Conservation (phyloP, 2,888 invertebrate species). For the Xanthia icteritia region DNA sequence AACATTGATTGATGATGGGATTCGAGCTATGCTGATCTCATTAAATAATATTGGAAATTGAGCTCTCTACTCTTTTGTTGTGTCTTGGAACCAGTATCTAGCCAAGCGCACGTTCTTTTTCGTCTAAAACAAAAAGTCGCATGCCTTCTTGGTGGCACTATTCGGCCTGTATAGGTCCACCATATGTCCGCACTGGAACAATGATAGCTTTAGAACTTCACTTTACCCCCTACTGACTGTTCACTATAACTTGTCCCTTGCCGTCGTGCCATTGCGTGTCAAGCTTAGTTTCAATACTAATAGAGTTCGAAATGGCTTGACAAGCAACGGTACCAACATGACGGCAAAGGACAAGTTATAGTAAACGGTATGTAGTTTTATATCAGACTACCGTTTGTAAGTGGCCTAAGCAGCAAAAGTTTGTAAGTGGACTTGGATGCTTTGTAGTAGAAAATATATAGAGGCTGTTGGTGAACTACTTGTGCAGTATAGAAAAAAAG, state of each 20-base stretch:
- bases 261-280: too few relatives aligned
- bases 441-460: slow-evolving; percentile 2
- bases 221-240: neutral
- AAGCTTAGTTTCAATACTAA: too few relatives aligned
- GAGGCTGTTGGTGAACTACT: slow-evolving; percentile 9
- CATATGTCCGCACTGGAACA: neutral
- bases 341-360: too few relatives aligned
- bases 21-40: slow-evolving; percentile 21
- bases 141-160: neutral
- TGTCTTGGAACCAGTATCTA: neutral
- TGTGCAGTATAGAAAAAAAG: neutral
- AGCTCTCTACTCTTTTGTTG: neutral
- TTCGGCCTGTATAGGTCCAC: too few relatives aligned
- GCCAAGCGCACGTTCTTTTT: neutral
- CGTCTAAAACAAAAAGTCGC: neutral
- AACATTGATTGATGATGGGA: too few relatives aligned
- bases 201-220: neutral
- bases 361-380: neutral
- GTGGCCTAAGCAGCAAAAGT: neutral
- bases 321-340: too few relatives aligned
- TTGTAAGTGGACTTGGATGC: neutral
- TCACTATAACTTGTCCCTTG: too few relatives aligned
- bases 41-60: slow-evolving; percentile 9
- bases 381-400: neutral
- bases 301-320: too few relatives aligned